phyloP scores from a whole-genome alignment of 2,888 invertebrate species.

The Campoplex nolae region DNA sequence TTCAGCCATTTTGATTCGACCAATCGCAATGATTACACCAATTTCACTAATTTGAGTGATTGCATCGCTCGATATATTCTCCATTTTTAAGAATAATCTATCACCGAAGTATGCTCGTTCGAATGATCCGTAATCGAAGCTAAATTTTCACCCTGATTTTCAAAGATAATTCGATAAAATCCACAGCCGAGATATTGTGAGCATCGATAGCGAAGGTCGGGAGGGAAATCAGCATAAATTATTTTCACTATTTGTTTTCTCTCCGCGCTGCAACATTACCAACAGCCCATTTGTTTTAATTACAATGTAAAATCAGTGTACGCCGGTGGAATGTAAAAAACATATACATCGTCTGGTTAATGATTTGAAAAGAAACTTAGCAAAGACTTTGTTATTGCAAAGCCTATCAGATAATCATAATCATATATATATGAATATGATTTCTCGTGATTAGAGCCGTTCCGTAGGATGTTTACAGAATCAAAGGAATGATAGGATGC shows the following conservation, averaged over 20 bases:
- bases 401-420: neutral
- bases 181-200: neutral
- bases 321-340: neutral
- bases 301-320: neutral
- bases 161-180: neutral
- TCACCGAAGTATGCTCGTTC: neutral
- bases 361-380: neutral
- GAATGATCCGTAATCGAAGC: neutral
- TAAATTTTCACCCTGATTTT: constrained; percentile 34
- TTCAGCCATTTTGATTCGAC: constrained; percentile 56
- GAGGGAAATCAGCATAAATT: neutral
- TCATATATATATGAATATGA: neutral
- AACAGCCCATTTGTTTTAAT: neutral
- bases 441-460: neutral
- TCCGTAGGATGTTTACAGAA: neutral
- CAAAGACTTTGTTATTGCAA: neutral
- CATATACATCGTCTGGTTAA: neutral
- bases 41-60: constrained; percentile 51
- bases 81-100: constrained; percentile 54
- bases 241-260: neutral
- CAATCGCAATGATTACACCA: constrained; percentile 57
- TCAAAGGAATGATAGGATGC: neutral
- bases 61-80: constrained; percentile 52
- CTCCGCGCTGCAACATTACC: neutral
- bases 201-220: neutral